These are phyloP conservation scores for Linnaemya tessellans DNA, from an alignment of 2,888 invertebrate species.

Conservation along the genomic window DNA sequence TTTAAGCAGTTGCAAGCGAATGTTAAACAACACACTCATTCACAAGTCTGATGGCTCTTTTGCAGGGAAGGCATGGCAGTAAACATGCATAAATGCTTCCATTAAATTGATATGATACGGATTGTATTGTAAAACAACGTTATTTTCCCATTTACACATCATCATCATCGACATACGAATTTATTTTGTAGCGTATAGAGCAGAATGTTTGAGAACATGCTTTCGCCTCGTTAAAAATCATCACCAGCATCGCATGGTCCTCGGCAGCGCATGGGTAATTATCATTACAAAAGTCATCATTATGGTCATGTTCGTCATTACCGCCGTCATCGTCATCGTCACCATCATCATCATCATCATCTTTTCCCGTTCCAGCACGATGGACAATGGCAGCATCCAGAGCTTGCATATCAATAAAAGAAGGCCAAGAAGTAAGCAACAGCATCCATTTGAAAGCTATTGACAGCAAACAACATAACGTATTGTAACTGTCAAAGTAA, in stretches of 20 bases:
- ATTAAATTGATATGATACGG: slow-evolving; percentile 67
- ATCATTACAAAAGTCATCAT: slow-evolving; percentile 46
- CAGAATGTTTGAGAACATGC: slow-evolving; percentile 55
- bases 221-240: slow-evolving; percentile 70
- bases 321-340: slow-evolving; percentile 23
- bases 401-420: slow-evolving; percentile 67
- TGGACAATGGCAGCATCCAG: slow-evolving; percentile 63
- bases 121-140: slow-evolving; percentile 68
- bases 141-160: slow-evolving; percentile 68
- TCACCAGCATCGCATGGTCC: slow-evolving; percentile 31
- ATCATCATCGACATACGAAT: slow-evolving; percentile 66
- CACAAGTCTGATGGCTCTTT: background rate
- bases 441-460: slow-evolving; percentile 71
- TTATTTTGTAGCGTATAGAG: slow-evolving; percentile 64
- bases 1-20: background rate
- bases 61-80: background rate
- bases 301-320: slow-evolving; percentile 26
- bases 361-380: slow-evolving; percentile 16
- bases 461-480: slow-evolving; percentile 73
- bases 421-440: slow-evolving; percentile 68
- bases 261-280: slow-evolving; percentile 13
- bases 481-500: slow-evolving; percentile 73
- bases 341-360: slow-evolving; percentile 24
- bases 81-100: slow-evolving; percentile 42
- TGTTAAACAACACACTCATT: background rate